Evolutionary conservation across 2,888 invertebrate species (phyloP), one percentile per base, ranked within the genome.

Genomic region (Rotaria sp.): DNA sequence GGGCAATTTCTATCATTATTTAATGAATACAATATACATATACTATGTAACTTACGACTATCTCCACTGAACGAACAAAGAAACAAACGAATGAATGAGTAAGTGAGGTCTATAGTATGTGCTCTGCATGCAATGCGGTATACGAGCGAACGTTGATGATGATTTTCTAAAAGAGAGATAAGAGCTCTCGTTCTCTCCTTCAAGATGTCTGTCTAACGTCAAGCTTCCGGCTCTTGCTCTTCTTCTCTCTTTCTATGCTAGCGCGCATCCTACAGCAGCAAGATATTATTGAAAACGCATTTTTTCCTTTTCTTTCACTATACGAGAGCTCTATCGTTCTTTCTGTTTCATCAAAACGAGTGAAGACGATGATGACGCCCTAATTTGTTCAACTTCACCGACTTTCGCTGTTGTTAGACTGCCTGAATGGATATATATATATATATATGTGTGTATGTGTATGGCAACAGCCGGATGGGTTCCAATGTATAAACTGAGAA

Each of bases 221-320:
- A 67, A 67, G 67, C 35, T 67, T 67, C 67, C 67, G 67, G 67
- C 67, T 67, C 67, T 67, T 67, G 35, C 67, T 30, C 67, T 67
- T 18, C 18, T 67, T 67, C 67, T 38, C 35, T 57, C 30, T 35
- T 67, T 67, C 35, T 21, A 30, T 67, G 30, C 35, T 67, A 35
- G 21, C 67, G 30, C 15, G 35, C 67, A 35, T 67, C 35, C 21
- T 35, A 30, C 35, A 67, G 2, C 21, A 67, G 67, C 67, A 67
- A 67, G 67, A 67, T 67, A 35, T 21, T 67, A 67, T 67, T 67
- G 67, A 67, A 67, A 67, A 67, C 67, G 35, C 67, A 67, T 67
- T 67, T 59, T 67, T 38, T 67, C 67, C 67, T 35, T 67, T 67
- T 67, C 35, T 35, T 67, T 35, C 21, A 35, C 35, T 67, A 35